Evolutionary conservation across 2,888 invertebrate genomes (phyloP).

Genomic region (Euzetes globulus): DNA sequence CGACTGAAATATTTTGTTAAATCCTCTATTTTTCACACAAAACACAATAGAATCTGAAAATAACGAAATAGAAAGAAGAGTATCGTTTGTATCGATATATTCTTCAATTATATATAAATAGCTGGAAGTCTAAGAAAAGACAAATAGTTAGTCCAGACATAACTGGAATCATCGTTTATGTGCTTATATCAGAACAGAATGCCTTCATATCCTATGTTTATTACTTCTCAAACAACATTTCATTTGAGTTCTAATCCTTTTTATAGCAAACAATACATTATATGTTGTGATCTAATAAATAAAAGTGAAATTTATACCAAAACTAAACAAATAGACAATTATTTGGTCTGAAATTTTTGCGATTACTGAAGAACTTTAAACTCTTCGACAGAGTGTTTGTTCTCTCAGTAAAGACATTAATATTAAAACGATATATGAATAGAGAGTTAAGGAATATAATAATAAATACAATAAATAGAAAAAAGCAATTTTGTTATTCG

Average conservation of each 20-base stretch:
- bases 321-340: background rate
- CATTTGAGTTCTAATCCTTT: background rate
- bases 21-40: too few relatives aligned
- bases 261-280: background rate
- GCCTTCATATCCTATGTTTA: background rate
- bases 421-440: background rate
- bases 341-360: too few relatives aligned
- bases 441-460: background rate
- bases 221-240: background rate
- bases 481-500: conserved; percentile 17
- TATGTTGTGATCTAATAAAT: background rate
- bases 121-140: conserved; percentile 1
- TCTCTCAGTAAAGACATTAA: background rate
- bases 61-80: background rate
- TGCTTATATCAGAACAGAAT: background rate
- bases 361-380: too few relatives aligned
- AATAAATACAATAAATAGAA: background rate
- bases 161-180: conserved; percentile 11
- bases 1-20: background rate
- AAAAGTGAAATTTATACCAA: background rate
- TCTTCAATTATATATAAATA: conserved; percentile 4
- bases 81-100: background rate
- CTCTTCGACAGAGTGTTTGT: background rate
- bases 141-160: conserved; percentile 9
- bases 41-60: background rate